Evolutionary conservation across 1,140 invertebrate species (phyloP).

Genomic region (Panagrolaimus sp.): DNA sequence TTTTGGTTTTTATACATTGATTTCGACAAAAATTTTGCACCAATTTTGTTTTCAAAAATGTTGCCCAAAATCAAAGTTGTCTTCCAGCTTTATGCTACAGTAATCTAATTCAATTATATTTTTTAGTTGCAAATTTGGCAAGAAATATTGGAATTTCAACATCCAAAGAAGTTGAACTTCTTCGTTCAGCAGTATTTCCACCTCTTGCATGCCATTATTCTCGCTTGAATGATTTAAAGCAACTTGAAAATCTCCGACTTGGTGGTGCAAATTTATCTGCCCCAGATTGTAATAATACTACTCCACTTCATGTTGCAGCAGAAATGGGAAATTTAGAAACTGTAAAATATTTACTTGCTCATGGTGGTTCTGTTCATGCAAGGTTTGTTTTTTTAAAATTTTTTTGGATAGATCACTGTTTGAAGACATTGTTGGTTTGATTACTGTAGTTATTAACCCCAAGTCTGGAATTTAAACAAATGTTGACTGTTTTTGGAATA

Average conservation of each 20-base stretch:
- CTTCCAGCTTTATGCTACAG: neutral
- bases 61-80: conserved; percentile 11
- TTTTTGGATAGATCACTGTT: conserved; percentile 11
- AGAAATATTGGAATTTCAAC: conserved; percentile 67
- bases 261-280: conserved; percentile 71
- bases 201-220: conserved; percentile 73
- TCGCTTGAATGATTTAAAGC: conserved; percentile 65
- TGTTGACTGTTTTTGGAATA: neutral
- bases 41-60: neutral
- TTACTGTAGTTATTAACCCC: conserved; percentile 17
- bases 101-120: conserved; percentile 31
- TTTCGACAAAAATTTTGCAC: neutral
- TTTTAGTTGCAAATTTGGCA: conserved; percentile 31
- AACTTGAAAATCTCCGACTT: conserved; percentile 62
- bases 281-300: conserved; percentile 73
- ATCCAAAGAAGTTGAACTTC: conserved; percentile 67
- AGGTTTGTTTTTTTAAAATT: conserved; percentile 35
- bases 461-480: conserved; percentile 19
- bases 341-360: conserved; percentile 71
- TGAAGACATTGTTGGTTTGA: conserved; percentile 21
- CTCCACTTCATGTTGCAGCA: conserved; percentile 75
- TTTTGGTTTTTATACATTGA: neutral
- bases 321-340: conserved; percentile 69
- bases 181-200: conserved; percentile 72
- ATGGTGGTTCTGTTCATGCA: conserved; percentile 77